Percentiles rank a stretch among this genome's conserved stretches.
Evolutionary conservation across 2,113 vertebrate species (phyloP).

Genomic region (Aegithalos caudatus): DNA sequence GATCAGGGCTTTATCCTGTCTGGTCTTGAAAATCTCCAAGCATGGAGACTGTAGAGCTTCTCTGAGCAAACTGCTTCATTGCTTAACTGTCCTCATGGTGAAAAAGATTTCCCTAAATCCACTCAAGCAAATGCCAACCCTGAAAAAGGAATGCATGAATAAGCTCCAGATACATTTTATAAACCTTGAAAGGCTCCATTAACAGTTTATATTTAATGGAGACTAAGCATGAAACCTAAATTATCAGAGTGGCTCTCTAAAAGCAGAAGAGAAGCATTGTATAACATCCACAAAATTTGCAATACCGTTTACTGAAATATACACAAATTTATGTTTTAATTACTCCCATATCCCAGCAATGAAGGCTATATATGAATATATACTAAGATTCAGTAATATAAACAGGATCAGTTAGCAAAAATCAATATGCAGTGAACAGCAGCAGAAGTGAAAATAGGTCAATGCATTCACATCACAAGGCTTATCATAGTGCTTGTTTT

Average conservation of each 20-base stretch:
- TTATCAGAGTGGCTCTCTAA: not conserved
- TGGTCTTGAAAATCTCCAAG: not conserved
- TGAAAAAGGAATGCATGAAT: not conserved
- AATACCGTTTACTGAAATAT: not conserved
- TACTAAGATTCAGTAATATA: not conserved
- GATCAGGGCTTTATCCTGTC: not conserved
- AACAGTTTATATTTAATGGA: not conserved
- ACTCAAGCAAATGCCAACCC: not conserved
- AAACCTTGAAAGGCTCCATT: not conserved
- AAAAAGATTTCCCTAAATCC: not conserved
- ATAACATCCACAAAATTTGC: not conserved
- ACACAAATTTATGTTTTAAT: not conserved
- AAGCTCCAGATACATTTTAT: not conserved
- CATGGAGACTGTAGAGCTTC: not conserved
- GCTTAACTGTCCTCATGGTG: not conserved
- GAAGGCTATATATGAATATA: not conserved
- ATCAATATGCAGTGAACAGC: not conserved
- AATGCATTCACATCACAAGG: not conserved
- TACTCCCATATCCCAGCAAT: not conserved
- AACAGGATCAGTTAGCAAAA: not conserved
- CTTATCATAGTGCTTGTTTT: not conserved
- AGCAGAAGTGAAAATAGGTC: not conserved
- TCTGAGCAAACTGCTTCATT: not conserved
- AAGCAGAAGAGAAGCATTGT: not conserved
- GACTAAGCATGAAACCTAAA: not conserved